Evolutionary conservation across 2,797 vertebrate genomes (phyloP), one percentile per base, ranked within the genome.

Genomic region (Staurois parvus): DNA sequence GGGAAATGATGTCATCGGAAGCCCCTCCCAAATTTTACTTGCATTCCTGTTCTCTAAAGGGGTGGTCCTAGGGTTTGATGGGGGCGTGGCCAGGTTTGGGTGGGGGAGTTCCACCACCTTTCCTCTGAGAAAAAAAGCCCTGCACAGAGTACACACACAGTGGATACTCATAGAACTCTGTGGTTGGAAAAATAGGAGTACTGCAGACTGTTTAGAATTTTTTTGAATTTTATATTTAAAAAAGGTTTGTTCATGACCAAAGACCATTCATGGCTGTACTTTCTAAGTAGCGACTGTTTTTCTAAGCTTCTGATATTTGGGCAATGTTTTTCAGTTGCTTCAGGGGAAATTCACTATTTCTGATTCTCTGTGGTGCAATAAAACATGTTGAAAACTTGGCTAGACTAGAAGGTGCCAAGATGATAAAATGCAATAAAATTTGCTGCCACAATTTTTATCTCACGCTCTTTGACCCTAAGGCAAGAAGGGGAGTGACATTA

Each of bases 331-430:
- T 87, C 84, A 91, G 62, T 59, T 3, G 68, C 89, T 90, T 45
- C 68, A 88, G 85, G 72, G 2, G 2, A 83, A 76, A 92, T 89
- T 90, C 48, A 91, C 89, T 89, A 84, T n/a, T 90, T 89, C 66
- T 80, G 76, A 87, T 83, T 75, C 30, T 17, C 62, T 15, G 52
- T 74, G 15, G 29, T 79, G 69, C 68, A 56, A 88, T 91, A 82
- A 93, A 81, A 91, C 88, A 86, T 91, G 93, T 88, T 92, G 81
- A 79, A 84, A 92, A 93, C 88, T 85, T 94, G 92, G 93, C 92
- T 93, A 94, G 94, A 93, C 92, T 91, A 88, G 5, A 91, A 89
- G 92, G 93, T 94, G 94, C 93, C 93, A 92, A 90, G 91, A 88
- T 73, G 76, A 79, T 83, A 87, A 72, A 72, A 75, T 88, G 91